These are phyloP conservation scores for Lordiphosa collinella DNA, from an alignment of 1,140 invertebrate species.

Conservation along the genomic window DNA sequence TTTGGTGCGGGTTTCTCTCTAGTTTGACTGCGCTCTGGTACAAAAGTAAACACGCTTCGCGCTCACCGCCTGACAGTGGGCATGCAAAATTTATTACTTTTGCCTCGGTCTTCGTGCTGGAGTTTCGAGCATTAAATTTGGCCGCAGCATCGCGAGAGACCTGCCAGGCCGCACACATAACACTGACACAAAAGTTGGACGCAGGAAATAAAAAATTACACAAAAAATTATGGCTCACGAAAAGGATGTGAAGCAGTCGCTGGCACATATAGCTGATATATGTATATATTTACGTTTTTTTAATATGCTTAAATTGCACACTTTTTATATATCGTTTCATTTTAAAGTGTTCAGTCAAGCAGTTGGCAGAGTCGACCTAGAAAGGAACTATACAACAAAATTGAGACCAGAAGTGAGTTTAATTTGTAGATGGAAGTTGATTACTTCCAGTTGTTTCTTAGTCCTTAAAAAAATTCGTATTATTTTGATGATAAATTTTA, in stretches of 20 bases:
- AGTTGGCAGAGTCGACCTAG: not conserved
- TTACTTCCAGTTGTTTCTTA: too few species aligned
- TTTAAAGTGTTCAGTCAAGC: constrained; percentile 1
- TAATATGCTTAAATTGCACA: constrained; percentile 63
- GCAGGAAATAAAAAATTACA: constrained; percentile 35
- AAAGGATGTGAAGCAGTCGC: constrained; percentile 16
- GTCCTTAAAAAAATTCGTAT: too few species aligned
- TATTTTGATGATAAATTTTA: too few species aligned
- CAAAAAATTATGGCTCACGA: constrained; percentile 3
- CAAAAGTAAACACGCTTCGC: constrained; percentile 49
- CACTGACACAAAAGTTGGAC: constrained; percentile 9
- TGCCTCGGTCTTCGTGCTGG: constrained; percentile 1
- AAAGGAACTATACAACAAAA: not conserved
- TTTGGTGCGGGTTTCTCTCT: constrained; percentile 1
- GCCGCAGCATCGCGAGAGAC: constrained; percentile 54
- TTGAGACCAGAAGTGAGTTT: not conserved
- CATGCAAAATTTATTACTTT: constrained; percentile 67
- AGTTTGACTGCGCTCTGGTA: constrained; percentile 28
- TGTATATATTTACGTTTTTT: constrained; percentile 26
- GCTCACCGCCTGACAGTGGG: constrained; percentile 48
- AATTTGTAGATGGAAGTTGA: too few species aligned
- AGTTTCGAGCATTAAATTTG: not conserved
- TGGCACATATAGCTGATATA: constrained; percentile 14
- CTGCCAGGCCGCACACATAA: constrained; percentile 15
- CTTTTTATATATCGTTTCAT: constrained; percentile 39